Base-by-base conservation (phyloP, 2,888 invertebrate species). In the Arrhopalites spinosus region DNA sequence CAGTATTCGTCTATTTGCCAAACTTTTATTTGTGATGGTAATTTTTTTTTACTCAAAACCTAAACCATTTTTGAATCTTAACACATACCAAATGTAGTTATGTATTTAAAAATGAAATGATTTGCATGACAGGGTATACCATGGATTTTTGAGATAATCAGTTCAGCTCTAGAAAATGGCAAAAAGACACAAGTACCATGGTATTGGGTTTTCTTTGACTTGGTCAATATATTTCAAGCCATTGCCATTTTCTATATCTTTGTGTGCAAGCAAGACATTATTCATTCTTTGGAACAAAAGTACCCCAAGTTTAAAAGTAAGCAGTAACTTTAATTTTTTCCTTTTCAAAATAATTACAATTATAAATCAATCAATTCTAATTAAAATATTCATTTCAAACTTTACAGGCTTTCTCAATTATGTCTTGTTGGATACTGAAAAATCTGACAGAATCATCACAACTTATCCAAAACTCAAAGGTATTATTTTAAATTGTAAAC, bases 81-180 rank as follows among this genome's bases (percentile, higher is more conserved):
- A 3, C 5, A 36, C 36, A 7, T 36, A 11, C 36, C 11, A 36
- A 36, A 7, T 36, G 36, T 7, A 36, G n/a, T n/a, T 36, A 11
- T 36, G 36, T 36, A 11, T 36, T 36, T n/a, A n/a, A n/a, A n/a
- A n/a, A n/a, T n/a, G n/a, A 36, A 36, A 36, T 36, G 36, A 36
- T 11, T 36, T 36, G 5, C 36, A 36, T 36, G 36, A 11, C 11
- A 36, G 36, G 36, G 53, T 3, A 64, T 64, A n/a, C 78, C 81
- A 7, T 83, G 83, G 83, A 66, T 74, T 11, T 81, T 81, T 30
- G 80, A 82, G 69, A 75, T 83, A 13, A 79, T 83, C n/a, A n/a
- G 20, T 81, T 80, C 1, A 81, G 78, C 68, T 71, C 73, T 7
- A 50, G 78, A 68, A 23, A 69, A 75, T 5, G 2, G 23, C 77